Conservation (phyloP, 2,888 invertebrate species). For the Leptinotarsa rubiginosa region DNA sequence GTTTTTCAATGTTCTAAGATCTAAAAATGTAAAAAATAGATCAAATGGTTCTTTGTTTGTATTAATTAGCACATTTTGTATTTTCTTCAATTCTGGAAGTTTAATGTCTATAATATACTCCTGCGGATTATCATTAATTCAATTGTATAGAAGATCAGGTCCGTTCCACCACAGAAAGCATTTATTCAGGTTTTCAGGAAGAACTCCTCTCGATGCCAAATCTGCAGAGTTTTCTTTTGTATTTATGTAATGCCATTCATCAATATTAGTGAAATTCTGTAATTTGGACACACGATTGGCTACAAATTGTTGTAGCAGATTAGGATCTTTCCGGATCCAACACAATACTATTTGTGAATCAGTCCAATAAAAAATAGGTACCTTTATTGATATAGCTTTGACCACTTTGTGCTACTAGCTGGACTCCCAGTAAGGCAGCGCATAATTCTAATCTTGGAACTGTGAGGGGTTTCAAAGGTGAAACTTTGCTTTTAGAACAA, state of each 20-base stretch:
- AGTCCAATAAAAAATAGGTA: constrained; percentile 24
- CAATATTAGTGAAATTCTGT: constrained; percentile 6
- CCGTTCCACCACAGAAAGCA: constrained; percentile 23
- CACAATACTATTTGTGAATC: constrained; percentile 20
- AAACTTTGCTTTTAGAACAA: constrained; percentile 36
- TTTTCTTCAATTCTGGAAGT: constrained; percentile 11
- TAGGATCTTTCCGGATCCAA: constrained; percentile 21
- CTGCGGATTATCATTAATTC: constrained; percentile 13
- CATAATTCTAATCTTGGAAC: constrained; percentile 36
- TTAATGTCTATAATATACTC: not conserved
- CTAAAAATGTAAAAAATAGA: constrained; percentile 1
- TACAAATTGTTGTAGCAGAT: constrained; percentile 21
- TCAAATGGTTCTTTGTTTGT: not conserved
- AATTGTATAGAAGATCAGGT: constrained; percentile 9
- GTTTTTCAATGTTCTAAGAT: not conserved
- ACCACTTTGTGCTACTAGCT: constrained; percentile 25
- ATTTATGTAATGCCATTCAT: constrained; percentile 25
- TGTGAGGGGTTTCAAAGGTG: constrained; percentile 35
- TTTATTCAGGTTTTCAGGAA: constrained; percentile 2
- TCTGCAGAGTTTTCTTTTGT: constrained; percentile 30
- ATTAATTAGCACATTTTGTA: not conserved
- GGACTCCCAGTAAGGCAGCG: constrained; percentile 30
- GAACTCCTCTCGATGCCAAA: constrained; percentile 23
- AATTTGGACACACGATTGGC: constrained; percentile 21
- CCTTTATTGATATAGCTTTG: not conserved